Evolutionary conservation across 2,888 invertebrate species (phyloP).

Genomic region (Xestoiulus laeticollis): DNA sequence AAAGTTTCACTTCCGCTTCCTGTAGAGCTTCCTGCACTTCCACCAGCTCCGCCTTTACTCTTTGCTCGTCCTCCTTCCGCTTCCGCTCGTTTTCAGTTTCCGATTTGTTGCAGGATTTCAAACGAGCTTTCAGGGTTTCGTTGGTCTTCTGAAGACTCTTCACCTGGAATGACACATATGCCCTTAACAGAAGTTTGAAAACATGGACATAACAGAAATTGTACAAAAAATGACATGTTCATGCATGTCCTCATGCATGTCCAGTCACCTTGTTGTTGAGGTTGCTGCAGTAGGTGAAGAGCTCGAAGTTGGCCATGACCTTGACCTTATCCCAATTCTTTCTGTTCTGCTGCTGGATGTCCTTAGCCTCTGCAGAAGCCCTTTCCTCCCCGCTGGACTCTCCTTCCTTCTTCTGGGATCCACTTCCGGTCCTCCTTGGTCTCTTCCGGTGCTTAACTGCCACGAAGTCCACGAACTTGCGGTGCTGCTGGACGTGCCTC

Average conservation of each 20-base stretch:
- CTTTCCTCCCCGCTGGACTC: neutral
- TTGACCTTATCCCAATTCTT: neutral
- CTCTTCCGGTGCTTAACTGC: neutral
- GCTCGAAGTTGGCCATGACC: constrained; percentile 5
- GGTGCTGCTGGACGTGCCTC: neutral
- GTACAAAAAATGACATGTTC: too few species aligned
- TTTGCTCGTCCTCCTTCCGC: neutral
- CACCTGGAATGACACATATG: constrained; percentile 36
- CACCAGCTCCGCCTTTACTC: neutral
- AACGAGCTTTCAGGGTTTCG: neutral
- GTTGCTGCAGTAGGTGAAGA: constrained; percentile 47
- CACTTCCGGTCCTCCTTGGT: neutral
- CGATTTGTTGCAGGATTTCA: neutral
- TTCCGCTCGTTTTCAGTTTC: neutral
- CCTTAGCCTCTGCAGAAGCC: neutral
- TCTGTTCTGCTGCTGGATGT: neutral
- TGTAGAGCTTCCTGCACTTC: neutral
- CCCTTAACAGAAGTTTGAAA: too few species aligned
- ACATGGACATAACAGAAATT: too few species aligned
- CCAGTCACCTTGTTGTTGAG: constrained; percentile 48
- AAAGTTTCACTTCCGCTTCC: constrained; percentile 32
- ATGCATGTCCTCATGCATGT: too few species aligned
- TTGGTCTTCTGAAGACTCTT: constrained; percentile 5
- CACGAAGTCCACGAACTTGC: constrained; percentile 39
- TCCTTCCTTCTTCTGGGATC: neutral